phyloP scores from a whole-genome alignment of 2,113 vertebrate species.

The Australoheros scitulus region DNA sequence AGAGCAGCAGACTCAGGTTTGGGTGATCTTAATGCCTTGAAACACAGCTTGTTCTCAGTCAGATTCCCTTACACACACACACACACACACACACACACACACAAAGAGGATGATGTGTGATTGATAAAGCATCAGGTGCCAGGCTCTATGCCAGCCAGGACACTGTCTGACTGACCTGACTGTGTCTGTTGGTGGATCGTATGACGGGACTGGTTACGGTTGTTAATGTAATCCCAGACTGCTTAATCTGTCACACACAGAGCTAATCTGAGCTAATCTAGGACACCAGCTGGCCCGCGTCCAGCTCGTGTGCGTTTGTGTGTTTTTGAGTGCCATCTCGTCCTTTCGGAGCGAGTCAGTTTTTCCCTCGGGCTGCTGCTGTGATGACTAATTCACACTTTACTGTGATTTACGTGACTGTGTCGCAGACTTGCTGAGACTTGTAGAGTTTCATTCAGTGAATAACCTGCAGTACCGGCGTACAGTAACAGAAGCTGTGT shows the following conservation, averaged over 20 bases:
- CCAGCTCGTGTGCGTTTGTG: constrained; percentile 21
- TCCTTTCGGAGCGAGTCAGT: neutral
- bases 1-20: neutral
- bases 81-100: neutral
- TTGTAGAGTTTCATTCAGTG: constrained; percentile 18
- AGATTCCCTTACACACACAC: neutral
- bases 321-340: neutral
- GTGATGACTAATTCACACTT: neutral
- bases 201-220: neutral
- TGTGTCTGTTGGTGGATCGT: constrained; percentile 9
- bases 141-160: constrained; percentile 5
- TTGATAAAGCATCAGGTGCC: constrained; percentile 15
- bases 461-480: neutral
- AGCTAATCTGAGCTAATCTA: constrained; percentile 64
- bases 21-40: neutral
- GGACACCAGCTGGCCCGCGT: constrained; percentile 49
- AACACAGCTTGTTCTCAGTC: neutral
- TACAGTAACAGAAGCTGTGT: neutral
- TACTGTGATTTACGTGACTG: neutral
- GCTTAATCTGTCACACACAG: constrained; percentile 46
- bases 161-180: neutral
- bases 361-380: neutral
- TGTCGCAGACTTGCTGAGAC: constrained; percentile 18
- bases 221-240: constrained; percentile 45
- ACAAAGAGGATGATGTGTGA: neutral